Evolutionary conservation across 1,140 invertebrate species (phyloP), one percentile per base, ranked within the genome.

Genomic region (Lycorma delicatula): DNA sequence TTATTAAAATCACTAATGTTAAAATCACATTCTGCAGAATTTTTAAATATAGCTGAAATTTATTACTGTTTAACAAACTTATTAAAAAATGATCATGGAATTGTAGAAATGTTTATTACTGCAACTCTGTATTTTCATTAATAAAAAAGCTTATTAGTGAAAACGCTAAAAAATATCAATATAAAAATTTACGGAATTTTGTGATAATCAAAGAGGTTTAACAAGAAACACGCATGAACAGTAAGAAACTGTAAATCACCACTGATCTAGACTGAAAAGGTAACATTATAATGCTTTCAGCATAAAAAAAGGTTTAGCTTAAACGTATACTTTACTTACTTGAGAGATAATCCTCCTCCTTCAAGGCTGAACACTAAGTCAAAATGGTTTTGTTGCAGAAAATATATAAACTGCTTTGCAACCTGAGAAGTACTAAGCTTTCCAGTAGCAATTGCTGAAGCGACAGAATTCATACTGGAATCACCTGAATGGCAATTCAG

Each of bases 281-380:
- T n/a, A 2, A 13, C 13, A 18, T 18, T n/a, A n/a, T 38, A n/a
- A 3, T 3, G 2, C 2, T 3, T 7, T n/a, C 2, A 38, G 7
- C 13, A n/a, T n/a, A 38, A n/a, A 38, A 18, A 38, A 38, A 38
- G 13, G 36, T n/a, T 38, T 38, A 18, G 23, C 11, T 44, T 44
- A 16, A 44, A 22, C 18, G 6, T 7, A 44, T 5, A 44, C 23
- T 22, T 5, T 44, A 44, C 41, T 44, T 44, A 44, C 41, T 44
- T 44, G 5, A 44, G 13, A 9, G 41, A 44, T 1, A 44, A 20
- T 20, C 72, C 75, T 0, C 82, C 83, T 4, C 82, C 81, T 61
- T 81, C 79, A 23, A 86, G 70, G 60, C 83, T 80, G 22, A 86
- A 64, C 11, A 86, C 68, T 9, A 79, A 70, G 68, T 86, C 81